Conservation (phyloP, 2,888 invertebrate species). For the Sarcophaga variegata region DNA sequence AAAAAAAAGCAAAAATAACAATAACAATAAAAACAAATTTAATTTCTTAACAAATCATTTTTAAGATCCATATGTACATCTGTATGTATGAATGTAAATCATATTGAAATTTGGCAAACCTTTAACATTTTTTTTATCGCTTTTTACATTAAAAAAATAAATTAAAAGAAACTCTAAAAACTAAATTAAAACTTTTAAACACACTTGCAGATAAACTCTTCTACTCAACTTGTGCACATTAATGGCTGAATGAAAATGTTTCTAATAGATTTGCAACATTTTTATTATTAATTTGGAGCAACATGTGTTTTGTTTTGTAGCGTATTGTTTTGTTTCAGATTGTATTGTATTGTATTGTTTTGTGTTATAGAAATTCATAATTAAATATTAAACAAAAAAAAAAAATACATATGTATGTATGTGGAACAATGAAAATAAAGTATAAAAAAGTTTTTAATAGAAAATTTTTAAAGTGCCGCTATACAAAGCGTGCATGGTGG, state of each 20-base stretch:
- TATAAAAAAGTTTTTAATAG: too few relatives aligned
- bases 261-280: slow-evolving; percentile 29
- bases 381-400: too few relatives aligned
- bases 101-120: slow-evolving; percentile 26
- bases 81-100: neutral
- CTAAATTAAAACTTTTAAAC: neutral
- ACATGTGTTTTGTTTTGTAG: too few relatives aligned
- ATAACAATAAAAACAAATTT: neutral
- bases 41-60: slow-evolving; percentile 17
- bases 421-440: too few relatives aligned
- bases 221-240: neutral
- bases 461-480: too few relatives aligned
- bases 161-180: neutral
- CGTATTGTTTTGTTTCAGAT: too few relatives aligned
- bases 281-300: neutral
- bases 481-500: too few relatives aligned
- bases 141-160: slow-evolving; percentile 29
- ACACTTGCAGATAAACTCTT: neutral
- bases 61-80: neutral
- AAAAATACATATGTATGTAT: too few relatives aligned
- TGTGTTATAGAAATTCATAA: too few relatives aligned
- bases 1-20: too few relatives aligned
- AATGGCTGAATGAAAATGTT: neutral
- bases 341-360: too few relatives aligned
- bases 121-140: neutral